Conservation (phyloP, 2,888 invertebrate genomes). For the Brenthis ino region DNA sequence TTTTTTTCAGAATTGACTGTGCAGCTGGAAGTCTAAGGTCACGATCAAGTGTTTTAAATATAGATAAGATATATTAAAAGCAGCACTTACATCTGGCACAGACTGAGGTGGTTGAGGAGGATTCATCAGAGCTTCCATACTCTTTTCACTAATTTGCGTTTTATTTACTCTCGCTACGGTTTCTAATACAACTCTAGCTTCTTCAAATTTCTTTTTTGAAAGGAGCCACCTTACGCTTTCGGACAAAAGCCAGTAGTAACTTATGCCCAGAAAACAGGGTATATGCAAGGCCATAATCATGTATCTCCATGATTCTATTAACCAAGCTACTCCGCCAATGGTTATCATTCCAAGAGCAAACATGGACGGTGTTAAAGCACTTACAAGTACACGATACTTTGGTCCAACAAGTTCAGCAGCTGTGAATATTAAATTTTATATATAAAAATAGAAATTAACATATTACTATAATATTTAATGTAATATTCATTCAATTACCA, state of each 20-base stretch:
- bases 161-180: conserved; percentile 85
- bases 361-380: conserved; percentile 86
- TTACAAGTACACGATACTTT: conserved; percentile 86
- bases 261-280: conserved; percentile 85
- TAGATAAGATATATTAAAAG: no score
- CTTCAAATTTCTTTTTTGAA: conserved; percentile 83
- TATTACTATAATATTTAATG: no score
- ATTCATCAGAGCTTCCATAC: conserved; percentile 59
- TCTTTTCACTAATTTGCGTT: conserved; percentile 78
- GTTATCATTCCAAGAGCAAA: conserved; percentile 88
- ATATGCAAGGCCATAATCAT: conserved; percentile 85
- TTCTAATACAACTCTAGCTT: conserved; percentile 83
- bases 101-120: conserved; percentile 38
- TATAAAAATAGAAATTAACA: no score
- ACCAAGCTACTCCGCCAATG: conserved; percentile 86
- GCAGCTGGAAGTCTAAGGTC: no score
- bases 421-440: conserved; percentile 24
- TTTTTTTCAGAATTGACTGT: no score
- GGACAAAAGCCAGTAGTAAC: conserved; percentile 84
- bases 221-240: conserved; percentile 90
- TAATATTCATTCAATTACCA: conserved; percentile 46
- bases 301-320: conserved; percentile 85
- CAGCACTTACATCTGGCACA: conserved; percentile 15
- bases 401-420: conserved; percentile 88
- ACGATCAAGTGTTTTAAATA: no score